Evolutionary conservation across 2,113 vertebrate genomes (phyloP), one percentile per base, ranked within the genome.

Genomic region (Silurus asotus): DNA sequence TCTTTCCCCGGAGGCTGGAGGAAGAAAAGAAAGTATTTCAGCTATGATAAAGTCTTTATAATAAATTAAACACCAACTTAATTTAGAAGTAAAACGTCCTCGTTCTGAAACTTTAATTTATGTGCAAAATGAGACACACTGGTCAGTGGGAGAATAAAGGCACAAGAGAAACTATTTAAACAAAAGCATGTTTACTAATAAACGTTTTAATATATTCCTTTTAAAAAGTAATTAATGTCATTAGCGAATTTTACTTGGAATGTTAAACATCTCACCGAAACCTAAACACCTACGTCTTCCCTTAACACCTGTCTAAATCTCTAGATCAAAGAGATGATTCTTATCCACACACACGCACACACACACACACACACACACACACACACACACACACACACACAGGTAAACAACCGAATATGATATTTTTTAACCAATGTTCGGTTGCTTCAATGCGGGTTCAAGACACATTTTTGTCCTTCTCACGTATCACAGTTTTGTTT

Each of bases 1-100:
- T 96, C 95, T 82, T 93, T 94, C 19, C 89, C 94, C 1, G 94
- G 89, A 83, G 95, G 87, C 97, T 99, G 76, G 8, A 89, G 81
- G 11, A 45, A 84, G 64, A 9, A 82, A 19, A 87, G 23, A 79
- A 59, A 45, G 59, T 45, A 77, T 77, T 77, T 75, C 72, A 51
- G 48, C 20, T 51, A 75, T 75, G 20, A n/a, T 6, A 20, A 37
- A 2, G 37, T 37, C 37, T 37, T 37, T 37, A 11, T n/a, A n/a
- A 78, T 6, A 56, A 56, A 77, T 79, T 79, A 20, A 79, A 79
- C 23, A 3, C 37, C 53, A 58, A 14, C 14, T 59, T 59, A 79
- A 79, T 58, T 7, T 59, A 11, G 23, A 79, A 37, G 25, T 79
- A 37, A 59, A 53, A 76, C 5, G n/a, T n/a, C 45, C 19, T 51